Base-by-base conservation (phyloP, 2,888 invertebrate genomes). In the Netelia melanura region DNA sequence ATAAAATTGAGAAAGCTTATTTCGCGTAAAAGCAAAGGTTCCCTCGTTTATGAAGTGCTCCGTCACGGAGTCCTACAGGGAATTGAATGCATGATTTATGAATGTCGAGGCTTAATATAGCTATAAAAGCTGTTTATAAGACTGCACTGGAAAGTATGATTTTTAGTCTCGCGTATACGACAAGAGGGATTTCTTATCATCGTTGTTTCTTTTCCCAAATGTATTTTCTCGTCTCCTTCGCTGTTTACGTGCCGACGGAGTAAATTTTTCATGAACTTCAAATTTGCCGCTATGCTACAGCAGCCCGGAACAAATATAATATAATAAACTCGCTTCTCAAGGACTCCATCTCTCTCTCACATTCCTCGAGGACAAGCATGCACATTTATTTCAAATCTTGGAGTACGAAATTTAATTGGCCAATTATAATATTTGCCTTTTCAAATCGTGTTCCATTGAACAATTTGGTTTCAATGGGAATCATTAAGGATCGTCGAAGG, bases 61-160 rank as follows among this genome's bases (percentile, higher is more conserved):
- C 38, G 56, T 1, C 75, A 65, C 11, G 58, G 17, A 3, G n/a
- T 77, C 61, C 44, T 58, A 14, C 48, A 25, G 77, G 14, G 68
- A 61, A 78, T 68, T 11, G 61, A 61, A 48, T 68, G 58, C 17
- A 70, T 78, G 68, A 78, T 78, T 78, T 70, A 78, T 68, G 68
- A 14, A 61, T 78, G 25, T 30, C 23, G 43, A 67, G 68, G 48
- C 54, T 25, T 48, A 70, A 44, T 72, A 44, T 21, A 23, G 25
- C 1, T 30, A 5, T 30, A 30, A 30, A 30, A 30, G 5, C 30
- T 30, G 30, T 30, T 3, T 30, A 30, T 30, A 30, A 30, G 30
- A 30, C 30, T 30, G 30, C 30, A 30, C 5, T 5, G 5, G 30
- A 23, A 17, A 56, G 56, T 56, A n/a, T 56, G 56, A 56, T 56